Percentiles rank a stretch among this genome's conserved stretches.
phyloP scores from a whole-genome alignment of 2,888 invertebrate genomes.

The Phalera bucephala region DNA sequence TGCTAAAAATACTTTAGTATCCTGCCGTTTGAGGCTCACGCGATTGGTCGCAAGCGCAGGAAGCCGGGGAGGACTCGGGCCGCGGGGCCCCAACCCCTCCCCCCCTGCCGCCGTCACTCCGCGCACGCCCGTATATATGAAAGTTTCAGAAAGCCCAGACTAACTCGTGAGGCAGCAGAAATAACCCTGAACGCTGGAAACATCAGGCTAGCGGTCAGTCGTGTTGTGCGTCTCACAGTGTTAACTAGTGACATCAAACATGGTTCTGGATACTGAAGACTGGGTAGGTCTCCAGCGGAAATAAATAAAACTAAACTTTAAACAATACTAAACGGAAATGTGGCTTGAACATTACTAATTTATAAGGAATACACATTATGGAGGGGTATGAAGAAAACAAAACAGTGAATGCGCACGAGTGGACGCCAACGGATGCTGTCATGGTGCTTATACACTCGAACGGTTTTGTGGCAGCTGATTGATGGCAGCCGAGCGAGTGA shows the following conservation, averaged over 20 bases:
- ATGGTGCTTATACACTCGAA: slow-evolving; percentile 35
- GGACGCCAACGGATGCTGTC: slow-evolving; percentile 51
- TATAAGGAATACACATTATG: slow-evolving; percentile 15
- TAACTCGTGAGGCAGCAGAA: slow-evolving; percentile 70
- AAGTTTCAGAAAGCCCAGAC: slow-evolving; percentile 69
- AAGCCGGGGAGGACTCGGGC: slow-evolving; percentile 64
- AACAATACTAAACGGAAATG: slow-evolving; percentile 8
- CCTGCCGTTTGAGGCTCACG: slow-evolving; percentile 79
- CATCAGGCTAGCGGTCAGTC: slow-evolving; percentile 70
- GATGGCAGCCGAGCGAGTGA: slow-evolving; percentile 33
- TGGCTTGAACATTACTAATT: slow-evolving; percentile 27
- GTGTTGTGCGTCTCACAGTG: slow-evolving; percentile 83
- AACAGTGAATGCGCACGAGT: slow-evolving; percentile 37
- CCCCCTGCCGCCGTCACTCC: slow-evolving; percentile 41
- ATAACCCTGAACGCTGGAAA: slow-evolving; percentile 81
- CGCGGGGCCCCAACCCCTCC: slow-evolving; percentile 45
- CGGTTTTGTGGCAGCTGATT: slow-evolving; percentile 35
- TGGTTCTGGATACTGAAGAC: slow-evolving; percentile 80
- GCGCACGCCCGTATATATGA: slow-evolving; percentile 57
- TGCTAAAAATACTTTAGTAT: slow-evolving; percentile 79
- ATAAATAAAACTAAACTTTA: slow-evolving; percentile 3
- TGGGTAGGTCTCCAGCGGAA: slow-evolving; percentile 66
- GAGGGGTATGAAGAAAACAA: slow-evolving; percentile 28
- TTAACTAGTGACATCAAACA: slow-evolving; percentile 79
- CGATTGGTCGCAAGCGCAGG: slow-evolving; percentile 74